Evolutionary conservation across 92 coral and sea anemone genomes (phyloP).

Genomic region (Epizoanthus rinbou): DNA sequence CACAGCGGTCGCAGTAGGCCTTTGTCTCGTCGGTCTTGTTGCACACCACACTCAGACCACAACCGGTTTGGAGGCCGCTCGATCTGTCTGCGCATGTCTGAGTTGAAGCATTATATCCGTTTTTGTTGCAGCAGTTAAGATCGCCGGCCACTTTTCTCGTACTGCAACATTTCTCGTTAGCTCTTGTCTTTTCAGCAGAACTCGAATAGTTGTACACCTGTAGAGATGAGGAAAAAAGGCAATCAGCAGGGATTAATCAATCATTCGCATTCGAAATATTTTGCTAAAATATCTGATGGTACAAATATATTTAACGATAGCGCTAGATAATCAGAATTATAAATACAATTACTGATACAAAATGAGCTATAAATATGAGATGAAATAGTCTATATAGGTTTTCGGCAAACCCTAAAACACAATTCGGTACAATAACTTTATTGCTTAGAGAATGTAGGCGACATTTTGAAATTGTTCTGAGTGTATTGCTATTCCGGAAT

Average conservation of each 20-base stretch:
- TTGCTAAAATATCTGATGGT: no score
- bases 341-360: no score
- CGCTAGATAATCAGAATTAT: no score
- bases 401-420: no score
- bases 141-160: conserved; percentile 57
- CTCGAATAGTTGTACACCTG: conserved; percentile 93
- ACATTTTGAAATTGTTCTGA: no score
- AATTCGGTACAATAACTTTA: no score
- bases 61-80: conserved; percentile 63
- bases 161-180: conserved; percentile 83
- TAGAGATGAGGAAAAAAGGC: neutral
- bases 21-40: conserved; percentile 58
- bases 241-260: neutral
- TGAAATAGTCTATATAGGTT: no score
- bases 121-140: conserved; percentile 82
- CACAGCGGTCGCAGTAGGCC: conserved; percentile 89
- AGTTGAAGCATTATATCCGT: conserved; percentile 72
- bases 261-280: no score
- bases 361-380: no score
- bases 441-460: no score
- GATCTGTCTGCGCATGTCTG: conserved; percentile 88
- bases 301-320: neutral
- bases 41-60: conserved; percentile 91
- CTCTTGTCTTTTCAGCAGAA: conserved; percentile 63
- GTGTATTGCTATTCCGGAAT: no score